Base-by-base conservation (phyloP, 2,113 vertebrate species). In the Hiodon alosoides region DNA sequence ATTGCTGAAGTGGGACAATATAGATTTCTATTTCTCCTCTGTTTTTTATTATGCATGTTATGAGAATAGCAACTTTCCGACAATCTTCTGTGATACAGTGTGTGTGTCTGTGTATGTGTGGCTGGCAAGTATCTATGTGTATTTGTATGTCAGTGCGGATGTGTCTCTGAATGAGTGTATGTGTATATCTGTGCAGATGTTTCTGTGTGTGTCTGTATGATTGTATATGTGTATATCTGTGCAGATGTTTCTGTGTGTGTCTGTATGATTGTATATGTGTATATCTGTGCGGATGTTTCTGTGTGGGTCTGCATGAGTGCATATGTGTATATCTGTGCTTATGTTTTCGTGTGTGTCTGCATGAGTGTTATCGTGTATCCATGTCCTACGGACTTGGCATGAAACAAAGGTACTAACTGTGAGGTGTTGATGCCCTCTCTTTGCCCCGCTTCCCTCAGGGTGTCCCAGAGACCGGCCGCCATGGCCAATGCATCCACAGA, bases 401-500 rank as follows among this genome's bases (percentile, higher is more conserved):
- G 31, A 31, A 31, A 31, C 31, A 31, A 31, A 31, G 31, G 31
- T 31, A 31, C 31, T 31, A 31, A 46, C 31, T 31, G 10, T 10
- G 8, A 67, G 54, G 13, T 60, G 14, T 52, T 54, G 67, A 52
- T 51, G 65, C 5, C 10, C 51, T 7, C 64, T 8, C 75, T n/a
- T 71, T 14, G 10, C 6, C 62, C 0, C 11, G 62, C 7, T n/a
- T 55, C 46, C 54, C 14, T 11, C 59, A 82, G 82, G 79, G 65
- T 74, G 58, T n/a, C 16, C 78, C 73, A 83, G 84, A 85, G 72
- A 80, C 81, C 66, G 75, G 85, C 79, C 87, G 87, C 81, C 4
- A 97, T 97, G 94, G 93, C 94, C 8, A 93, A 91, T 85, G 87
- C 93, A 77, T 91, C 92, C 68, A 90, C 90, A 71, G 94, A 96